Conservation (phyloP, 2,797 vertebrate genomes). For the Phaenicophaeus curvirostris region DNA sequence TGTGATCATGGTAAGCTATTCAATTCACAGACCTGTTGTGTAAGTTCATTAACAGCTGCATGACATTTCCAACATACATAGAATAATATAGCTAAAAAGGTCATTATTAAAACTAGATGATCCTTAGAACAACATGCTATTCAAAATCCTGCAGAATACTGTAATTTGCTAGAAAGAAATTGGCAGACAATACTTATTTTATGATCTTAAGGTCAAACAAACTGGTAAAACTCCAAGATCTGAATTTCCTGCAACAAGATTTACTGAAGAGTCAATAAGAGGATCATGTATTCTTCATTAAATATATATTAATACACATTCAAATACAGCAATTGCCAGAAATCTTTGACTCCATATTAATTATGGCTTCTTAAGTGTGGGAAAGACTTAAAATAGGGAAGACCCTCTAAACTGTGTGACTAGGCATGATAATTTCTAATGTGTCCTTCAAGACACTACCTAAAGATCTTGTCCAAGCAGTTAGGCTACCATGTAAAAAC, state of each 20-base stretch:
- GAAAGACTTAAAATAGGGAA: not conserved
- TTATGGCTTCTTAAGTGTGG: not conserved
- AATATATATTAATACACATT: not conserved
- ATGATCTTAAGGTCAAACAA: not conserved
- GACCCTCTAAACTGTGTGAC: not conserved
- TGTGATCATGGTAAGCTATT: not conserved
- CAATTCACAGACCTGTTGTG: not conserved
- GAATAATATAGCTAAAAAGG: not conserved
- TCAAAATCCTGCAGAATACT: conserved; percentile 10
- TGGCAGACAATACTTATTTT: not conserved
- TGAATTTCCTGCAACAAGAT: conserved; percentile 7
- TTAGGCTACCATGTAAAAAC: not conserved
- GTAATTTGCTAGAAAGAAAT: conserved; percentile 4
- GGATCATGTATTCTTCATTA: not conserved
- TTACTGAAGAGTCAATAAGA: not conserved
- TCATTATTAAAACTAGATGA: conserved; percentile 21
- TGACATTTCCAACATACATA: not conserved
- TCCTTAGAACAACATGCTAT: not conserved
- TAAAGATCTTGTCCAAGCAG: not conserved
- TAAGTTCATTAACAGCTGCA: not conserved
- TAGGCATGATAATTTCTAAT: not conserved
- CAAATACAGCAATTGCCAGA: not conserved
- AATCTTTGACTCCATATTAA: not conserved
- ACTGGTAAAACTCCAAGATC: conserved; percentile 12
- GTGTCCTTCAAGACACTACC: not conserved